These are phyloP conservation scores for Glaucomys volans DNA, from an alignment of 2,113 vertebrate species.

Conservation along the genomic window DNA sequence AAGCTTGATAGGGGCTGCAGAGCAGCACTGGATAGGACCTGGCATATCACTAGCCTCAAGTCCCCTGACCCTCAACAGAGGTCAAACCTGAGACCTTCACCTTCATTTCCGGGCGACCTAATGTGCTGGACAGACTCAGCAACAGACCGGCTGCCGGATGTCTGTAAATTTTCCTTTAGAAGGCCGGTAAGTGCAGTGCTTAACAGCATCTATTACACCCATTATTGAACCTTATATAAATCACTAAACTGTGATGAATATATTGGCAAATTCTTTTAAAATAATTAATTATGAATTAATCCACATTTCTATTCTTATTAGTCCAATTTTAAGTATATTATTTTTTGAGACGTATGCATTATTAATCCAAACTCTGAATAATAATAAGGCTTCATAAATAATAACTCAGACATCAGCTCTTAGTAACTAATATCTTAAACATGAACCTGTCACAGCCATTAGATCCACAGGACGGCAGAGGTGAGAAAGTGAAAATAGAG, in stretches of 20 bases:
- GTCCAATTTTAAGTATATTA: constrained; percentile 28
- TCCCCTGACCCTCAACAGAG: not conserved
- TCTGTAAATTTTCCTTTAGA: not conserved
- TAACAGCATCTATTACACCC: not conserved
- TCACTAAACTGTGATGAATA: constrained; percentile 34
- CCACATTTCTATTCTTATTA: constrained; percentile 16
- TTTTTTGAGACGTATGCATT: constrained; percentile 40
- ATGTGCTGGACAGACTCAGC: not conserved
- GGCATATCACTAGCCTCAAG: no score
- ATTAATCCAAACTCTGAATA: constrained; percentile 52
- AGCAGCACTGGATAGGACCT: not conserved
- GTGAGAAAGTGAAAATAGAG: not conserved
- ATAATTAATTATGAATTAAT: constrained; percentile 45
- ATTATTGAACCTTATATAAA: not conserved
- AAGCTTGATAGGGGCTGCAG: no score
- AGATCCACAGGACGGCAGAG: not conserved
- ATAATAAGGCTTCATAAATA: not conserved
- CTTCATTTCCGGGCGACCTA: not conserved
- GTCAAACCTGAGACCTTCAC: no score
- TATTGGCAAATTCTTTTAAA: constrained; percentile 28
- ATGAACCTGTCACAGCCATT: not conserved
- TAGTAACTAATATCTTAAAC: constrained; percentile 41
- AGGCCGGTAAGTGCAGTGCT: not conserved
- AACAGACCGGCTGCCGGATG: not conserved
- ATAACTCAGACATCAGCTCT: not conserved